A percentile compares a stretch with the other conserved stretches of the same genome.
Conservation (phyloP, 2,797 vertebrate species). For the Molossus alvarezi region DNA sequence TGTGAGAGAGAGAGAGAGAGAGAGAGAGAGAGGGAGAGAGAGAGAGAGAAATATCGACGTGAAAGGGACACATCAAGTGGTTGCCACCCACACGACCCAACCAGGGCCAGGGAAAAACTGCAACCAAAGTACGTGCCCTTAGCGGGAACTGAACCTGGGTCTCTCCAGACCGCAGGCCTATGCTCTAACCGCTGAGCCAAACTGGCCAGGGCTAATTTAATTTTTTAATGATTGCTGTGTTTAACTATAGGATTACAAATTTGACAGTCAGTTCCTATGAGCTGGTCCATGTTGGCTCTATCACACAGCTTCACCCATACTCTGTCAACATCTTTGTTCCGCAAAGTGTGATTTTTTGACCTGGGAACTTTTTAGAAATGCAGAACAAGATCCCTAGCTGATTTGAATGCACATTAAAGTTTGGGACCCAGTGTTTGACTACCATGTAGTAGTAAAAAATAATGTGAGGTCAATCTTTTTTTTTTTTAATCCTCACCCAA, state of each 20-base stretch:
- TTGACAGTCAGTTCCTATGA: neutral
- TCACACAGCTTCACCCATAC: neutral
- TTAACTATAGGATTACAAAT: neutral
- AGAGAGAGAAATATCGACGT: too few relatives aligned
- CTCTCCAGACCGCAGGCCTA: too few relatives aligned
- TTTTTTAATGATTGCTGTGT: neutral
- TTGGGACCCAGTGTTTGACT: neutral
- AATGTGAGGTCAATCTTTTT: neutral
- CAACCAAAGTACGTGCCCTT: too few relatives aligned
- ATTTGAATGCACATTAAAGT: neutral
- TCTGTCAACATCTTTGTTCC: neutral
- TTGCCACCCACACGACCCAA: too few relatives aligned
- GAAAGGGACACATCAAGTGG: too few relatives aligned
- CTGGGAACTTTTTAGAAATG: constrained; percentile 7
- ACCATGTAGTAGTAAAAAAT: neutral
- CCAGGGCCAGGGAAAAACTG: too few relatives aligned
- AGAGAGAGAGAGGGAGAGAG: too few relatives aligned
- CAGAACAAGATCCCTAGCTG: neutral
- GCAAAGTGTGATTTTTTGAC: neutral
- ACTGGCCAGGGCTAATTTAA: neutral
- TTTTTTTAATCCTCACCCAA: too few relatives aligned
- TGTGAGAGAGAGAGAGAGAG: too few relatives aligned
- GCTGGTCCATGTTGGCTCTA: neutral
- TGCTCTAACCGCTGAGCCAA: too few relatives aligned
- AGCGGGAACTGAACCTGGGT: too few relatives aligned